These are phyloP conservation scores for Coilia nasus DNA, from an alignment of 2,797 vertebrate species.

Conservation along the genomic window DNA sequence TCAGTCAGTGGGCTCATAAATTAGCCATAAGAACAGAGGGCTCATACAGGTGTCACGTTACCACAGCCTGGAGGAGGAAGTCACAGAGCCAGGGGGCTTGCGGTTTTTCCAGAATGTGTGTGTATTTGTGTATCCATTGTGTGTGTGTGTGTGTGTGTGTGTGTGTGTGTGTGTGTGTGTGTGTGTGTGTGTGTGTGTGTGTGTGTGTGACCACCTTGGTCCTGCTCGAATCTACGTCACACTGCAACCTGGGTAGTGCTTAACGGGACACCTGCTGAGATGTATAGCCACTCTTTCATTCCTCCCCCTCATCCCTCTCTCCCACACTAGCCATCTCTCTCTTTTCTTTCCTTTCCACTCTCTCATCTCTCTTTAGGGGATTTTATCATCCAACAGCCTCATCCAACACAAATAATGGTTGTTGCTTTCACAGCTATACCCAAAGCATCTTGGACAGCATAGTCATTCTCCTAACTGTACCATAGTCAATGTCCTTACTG, in stretches of 20 bases:
- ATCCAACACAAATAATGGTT: background rate
- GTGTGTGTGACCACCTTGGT: background rate
- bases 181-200: constrained; percentile 41
- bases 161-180: constrained; percentile 51
- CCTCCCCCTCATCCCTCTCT: background rate
- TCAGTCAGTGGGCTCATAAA: constrained; percentile 38
- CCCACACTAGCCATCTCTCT: background rate
- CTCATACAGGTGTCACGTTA: constrained; percentile 33
- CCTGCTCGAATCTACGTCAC: background rate
- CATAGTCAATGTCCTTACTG: too few species aligned
- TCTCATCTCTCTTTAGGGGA: background rate
- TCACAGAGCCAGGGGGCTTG: constrained; percentile 20
- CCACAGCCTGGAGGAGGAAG: constrained; percentile 18
- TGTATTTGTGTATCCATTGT: constrained; percentile 22
- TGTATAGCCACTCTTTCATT: constrained; percentile 5
- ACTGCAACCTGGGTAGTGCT: background rate
- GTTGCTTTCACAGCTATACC: too few species aligned
- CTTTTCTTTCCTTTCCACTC: background rate
- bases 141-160: background rate
- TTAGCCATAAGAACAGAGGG: constrained; percentile 26
- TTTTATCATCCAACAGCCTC: background rate
- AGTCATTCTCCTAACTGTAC: background rate
- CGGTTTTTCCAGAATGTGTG: constrained; percentile 19
- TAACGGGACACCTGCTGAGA: constrained; percentile 31
- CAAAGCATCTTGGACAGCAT: background rate